phyloP scores from a whole-genome alignment of 2,113 vertebrate genomes.

The Speoplatyrhinus poulsoni region DNA sequence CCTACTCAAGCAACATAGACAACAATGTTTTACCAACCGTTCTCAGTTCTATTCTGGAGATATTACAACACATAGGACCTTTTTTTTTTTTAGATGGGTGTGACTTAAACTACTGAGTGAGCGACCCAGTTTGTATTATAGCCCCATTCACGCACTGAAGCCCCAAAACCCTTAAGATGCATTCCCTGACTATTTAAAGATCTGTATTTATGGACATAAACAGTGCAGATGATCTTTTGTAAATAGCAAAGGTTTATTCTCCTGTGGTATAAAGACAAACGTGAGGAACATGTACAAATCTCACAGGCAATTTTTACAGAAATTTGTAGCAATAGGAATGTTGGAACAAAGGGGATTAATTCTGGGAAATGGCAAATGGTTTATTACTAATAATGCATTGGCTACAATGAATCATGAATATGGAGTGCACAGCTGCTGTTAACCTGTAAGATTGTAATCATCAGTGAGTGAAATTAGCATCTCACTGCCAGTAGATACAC shows the following conservation, averaged over 20 bases:
- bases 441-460: no score
- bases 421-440: no score
- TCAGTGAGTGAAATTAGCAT: no score
- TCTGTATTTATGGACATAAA: constrained; percentile 77
- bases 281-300: constrained; percentile 79
- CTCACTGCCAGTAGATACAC: no score
- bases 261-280: constrained; percentile 87
- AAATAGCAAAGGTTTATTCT: constrained; percentile 85
- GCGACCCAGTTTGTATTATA: constrained; percentile 80
- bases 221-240: constrained; percentile 78
- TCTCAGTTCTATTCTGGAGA: no score
- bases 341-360: constrained; percentile 11
- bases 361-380: background rate
- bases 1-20: constrained; percentile 37
- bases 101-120: constrained; percentile 89
- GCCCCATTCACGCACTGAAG: constrained; percentile 86
- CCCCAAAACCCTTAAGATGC: constrained; percentile 73
- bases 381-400: no score
- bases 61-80: constrained; percentile 36
- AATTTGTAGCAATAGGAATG: constrained; percentile 20
- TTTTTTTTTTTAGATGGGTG: constrained; percentile 70
- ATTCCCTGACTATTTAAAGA: constrained; percentile 79
- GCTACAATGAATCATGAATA: no score
- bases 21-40: constrained; percentile 11
- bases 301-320: constrained; percentile 49